These are phyloP conservation scores for Cepaea hortensis DNA, from an alignment of 2,888 invertebrate species.

Conservation along the genomic window DNA sequence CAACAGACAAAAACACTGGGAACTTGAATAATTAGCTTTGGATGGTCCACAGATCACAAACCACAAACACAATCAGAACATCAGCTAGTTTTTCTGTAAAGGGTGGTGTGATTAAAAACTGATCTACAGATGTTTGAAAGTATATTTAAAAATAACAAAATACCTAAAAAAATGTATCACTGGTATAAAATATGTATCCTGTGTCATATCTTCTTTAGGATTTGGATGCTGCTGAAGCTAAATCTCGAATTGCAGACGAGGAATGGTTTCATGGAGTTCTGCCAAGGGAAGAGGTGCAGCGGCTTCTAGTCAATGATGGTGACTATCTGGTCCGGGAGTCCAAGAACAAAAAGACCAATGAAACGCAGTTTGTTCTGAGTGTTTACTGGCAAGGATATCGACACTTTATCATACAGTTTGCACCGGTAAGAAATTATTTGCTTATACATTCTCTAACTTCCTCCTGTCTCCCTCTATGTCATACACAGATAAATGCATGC, in stretches of 20 bases:
- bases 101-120: no score
- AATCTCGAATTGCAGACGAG: slow-evolving; percentile 82
- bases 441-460: background rate
- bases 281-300: slow-evolving; percentile 95
- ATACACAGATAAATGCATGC: no score
- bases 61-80: no score
- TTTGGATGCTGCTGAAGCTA: slow-evolving; percentile 33
- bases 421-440: slow-evolving; percentile 83
- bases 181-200: background rate
- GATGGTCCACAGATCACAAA: no score
- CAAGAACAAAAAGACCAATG: slow-evolving; percentile 78
- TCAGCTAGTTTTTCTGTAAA: no score
- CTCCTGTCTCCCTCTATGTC: background rate
- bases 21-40: no score
- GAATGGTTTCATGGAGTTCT: slow-evolving; percentile 98
- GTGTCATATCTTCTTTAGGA: slow-evolving; percentile 21
- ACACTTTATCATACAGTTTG: slow-evolving; percentile 97
- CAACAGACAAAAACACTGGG: no score
- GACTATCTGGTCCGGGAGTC: slow-evolving; percentile 95
- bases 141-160: no score
- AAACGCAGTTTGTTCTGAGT: slow-evolving; percentile 89
- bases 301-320: slow-evolving; percentile 91
- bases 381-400: slow-evolving; percentile 97
- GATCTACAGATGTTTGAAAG: no score
- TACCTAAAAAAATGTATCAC: no score